phyloP scores from a whole-genome alignment of 2,797 vertebrate species.

The Pseudomugil tenellus region DNA sequence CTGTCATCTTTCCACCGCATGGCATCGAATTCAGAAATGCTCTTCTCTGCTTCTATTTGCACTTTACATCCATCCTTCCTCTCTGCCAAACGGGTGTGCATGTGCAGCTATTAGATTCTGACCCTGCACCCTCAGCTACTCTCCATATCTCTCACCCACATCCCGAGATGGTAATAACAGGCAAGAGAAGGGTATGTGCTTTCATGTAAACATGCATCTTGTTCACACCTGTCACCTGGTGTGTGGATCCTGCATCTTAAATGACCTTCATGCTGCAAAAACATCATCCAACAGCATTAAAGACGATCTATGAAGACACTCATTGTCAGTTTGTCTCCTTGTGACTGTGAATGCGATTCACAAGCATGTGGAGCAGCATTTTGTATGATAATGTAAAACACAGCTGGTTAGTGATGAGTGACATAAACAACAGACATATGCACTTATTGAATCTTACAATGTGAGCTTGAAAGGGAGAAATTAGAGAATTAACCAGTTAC shows the following conservation, averaged over 20 bases:
- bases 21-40: conserved; percentile 41
- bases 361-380: conserved; percentile 35
- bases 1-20: conserved; percentile 29
- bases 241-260: not conserved
- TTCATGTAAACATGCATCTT: conserved; percentile 10
- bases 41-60: conserved; percentile 37
- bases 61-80: conserved; percentile 7
- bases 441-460: conserved; percentile 53
- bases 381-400: conserved; percentile 62
- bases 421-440: conserved; percentile 59
- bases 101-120: conserved; percentile 12
- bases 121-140: not conserved
- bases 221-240: not conserved
- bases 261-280: conserved; percentile 41
- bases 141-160: conserved; percentile 27
- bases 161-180: conserved; percentile 18
- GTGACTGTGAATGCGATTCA: not conserved
- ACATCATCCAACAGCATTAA: conserved; percentile 3
- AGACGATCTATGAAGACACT: conserved; percentile 40
- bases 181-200: not conserved
- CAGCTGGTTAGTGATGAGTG: conserved; percentile 21
- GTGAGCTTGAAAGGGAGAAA: conserved; percentile 12
- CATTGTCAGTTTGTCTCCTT: conserved; percentile 44
- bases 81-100: not conserved
- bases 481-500: conserved; percentile 13